A percentile compares a stretch with the other conserved stretches of the same genome.
Evolutionary conservation across 2,113 vertebrate species (phyloP).

Genomic region (Isurus oxyrinchus): DNA sequence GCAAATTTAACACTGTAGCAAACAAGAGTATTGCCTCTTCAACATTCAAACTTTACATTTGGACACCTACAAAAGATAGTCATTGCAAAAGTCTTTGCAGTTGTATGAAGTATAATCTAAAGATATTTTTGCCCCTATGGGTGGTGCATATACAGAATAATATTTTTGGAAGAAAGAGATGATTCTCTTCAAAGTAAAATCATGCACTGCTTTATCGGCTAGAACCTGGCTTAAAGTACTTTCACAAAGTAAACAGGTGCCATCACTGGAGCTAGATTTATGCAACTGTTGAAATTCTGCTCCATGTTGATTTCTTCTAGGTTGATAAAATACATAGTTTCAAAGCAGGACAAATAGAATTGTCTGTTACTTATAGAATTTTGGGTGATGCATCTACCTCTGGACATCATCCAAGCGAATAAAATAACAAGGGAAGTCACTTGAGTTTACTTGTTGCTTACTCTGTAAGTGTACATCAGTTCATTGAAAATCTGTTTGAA

Average conservation of each 20-base stretch:
- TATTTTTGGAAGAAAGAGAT: neutral
- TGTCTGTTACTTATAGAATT: neutral
- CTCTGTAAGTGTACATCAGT: neutral
- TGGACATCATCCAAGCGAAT: neutral
- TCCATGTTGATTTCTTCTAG: neutral
- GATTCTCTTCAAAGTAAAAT: neutral
- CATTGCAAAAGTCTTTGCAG: neutral
- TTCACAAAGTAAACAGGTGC: neutral
- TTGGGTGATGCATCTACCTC: neutral
- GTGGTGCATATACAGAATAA: neutral
- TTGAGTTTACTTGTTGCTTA: neutral
- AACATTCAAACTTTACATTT: neutral
- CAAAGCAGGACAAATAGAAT: neutral
- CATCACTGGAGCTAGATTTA: neutral
- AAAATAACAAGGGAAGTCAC: neutral
- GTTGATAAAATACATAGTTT: neutral
- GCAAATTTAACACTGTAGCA: neutral
- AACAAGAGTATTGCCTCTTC: neutral
- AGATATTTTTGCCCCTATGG: neutral
- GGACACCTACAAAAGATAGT: neutral
- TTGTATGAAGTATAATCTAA: neutral
- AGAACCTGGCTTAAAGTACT: neutral
- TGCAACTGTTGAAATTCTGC: neutral
- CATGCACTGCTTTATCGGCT: neutral
- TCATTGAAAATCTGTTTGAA: constrained; percentile 2